phyloP scores from a whole-genome alignment of 2,797 vertebrate species.

The Apodemus agrarius region DNA sequence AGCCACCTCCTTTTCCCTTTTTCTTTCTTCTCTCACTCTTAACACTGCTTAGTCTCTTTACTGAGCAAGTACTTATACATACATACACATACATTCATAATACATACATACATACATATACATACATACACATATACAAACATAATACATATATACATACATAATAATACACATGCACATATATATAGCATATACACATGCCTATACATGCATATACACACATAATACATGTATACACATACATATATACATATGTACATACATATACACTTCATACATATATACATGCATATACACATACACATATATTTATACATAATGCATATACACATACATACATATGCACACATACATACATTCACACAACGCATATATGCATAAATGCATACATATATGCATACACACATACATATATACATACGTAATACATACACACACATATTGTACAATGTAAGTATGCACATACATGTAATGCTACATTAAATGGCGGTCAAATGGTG shows the following conservation, averaged over 20 bases:
- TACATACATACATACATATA: background rate
- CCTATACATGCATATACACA: too few relatives aligned
- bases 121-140: background rate
- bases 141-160: background rate
- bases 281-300: background rate
- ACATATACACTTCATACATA: background rate
- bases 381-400: too few relatives aligned
- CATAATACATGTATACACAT: too few relatives aligned
- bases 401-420: too few relatives aligned
- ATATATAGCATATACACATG: too few relatives aligned
- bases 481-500: background rate
- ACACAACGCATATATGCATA: too few relatives aligned
- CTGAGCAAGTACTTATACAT: background rate
- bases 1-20: background rate
- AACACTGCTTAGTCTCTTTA: constrained; percentile 15
- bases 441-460: too few relatives aligned
- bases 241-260: too few relatives aligned
- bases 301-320: too few relatives aligned
- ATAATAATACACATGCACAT: background rate
- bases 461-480: background rate
- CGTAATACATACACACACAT: too few relatives aligned
- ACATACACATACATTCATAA: background rate
- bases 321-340: too few relatives aligned
- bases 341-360: too few relatives aligned
- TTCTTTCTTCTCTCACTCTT: background rate